A percentile compares a stretch with the other conserved stretches of the same genome.
phyloP scores from a whole-genome alignment of 1,140 invertebrate genomes.

The Oryzaephilus surinamensis region DNA sequence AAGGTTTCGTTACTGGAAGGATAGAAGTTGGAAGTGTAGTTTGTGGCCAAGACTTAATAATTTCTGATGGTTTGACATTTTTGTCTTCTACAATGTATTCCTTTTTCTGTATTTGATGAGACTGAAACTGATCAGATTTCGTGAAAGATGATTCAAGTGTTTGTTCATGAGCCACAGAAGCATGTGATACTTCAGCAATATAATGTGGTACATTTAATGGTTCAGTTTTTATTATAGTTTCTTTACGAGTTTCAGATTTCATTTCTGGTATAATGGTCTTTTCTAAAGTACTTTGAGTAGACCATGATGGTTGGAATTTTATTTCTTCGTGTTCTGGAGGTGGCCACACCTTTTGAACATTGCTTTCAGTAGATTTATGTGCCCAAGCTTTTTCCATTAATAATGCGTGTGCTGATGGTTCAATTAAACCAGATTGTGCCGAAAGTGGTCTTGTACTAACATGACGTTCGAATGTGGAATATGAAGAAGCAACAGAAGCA shows the following conservation, averaged over 20 bases:
- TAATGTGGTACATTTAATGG: slow-evolving; percentile 30
- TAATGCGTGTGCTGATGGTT: slow-evolving; percentile 43
- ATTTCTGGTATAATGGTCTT: slow-evolving; percentile 26
- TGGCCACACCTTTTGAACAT: slow-evolving; percentile 43
- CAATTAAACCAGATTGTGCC: slow-evolving; percentile 12
- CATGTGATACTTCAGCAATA: slow-evolving; percentile 29
- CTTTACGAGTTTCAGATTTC: slow-evolving; percentile 17
- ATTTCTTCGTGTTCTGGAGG: slow-evolving; percentile 29
- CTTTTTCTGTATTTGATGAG: no score
- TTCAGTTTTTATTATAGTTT: slow-evolving; percentile 11
- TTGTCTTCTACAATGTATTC: slow-evolving; percentile 38
- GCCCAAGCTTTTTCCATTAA: slow-evolving; percentile 53
- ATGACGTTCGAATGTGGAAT: no score
- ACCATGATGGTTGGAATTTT: slow-evolving; percentile 28
- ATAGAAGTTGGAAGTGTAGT: no score
- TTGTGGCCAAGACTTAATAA: slow-evolving; percentile 37
- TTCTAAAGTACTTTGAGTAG: slow-evolving; percentile 26
- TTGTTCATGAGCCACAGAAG: no score
- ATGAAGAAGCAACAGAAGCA: neutral
- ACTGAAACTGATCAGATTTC: no score
- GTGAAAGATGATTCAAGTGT: no score
- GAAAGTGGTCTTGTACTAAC: slow-evolving; percentile 22
- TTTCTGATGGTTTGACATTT: slow-evolving; percentile 32
- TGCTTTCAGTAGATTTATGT: slow-evolving; percentile 40
- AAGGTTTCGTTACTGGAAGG: slow-evolving; percentile 14